Evolutionary conservation across 2,113 vertebrate genomes (phyloP).

Genomic region (Crocuta crocuta): DNA sequence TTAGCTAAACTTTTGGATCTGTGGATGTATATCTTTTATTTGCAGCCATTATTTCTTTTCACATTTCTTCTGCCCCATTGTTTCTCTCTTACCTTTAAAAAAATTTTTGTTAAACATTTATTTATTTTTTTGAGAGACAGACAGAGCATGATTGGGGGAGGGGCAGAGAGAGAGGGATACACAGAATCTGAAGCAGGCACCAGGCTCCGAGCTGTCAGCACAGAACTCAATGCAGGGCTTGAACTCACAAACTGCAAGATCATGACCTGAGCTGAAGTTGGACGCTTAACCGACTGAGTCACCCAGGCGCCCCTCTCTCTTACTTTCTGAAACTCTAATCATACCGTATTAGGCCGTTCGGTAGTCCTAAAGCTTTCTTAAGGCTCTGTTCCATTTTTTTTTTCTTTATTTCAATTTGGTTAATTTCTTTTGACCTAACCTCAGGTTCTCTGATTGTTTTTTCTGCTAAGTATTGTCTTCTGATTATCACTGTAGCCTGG

Average conservation of each 20-base stretch:
- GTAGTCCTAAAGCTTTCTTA: constrained; percentile 30
- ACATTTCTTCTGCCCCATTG: neutral
- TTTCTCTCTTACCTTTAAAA: neutral
- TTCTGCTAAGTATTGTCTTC: constrained; percentile 26
- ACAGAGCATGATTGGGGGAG: too few species aligned
- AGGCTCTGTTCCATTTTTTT: neutral
- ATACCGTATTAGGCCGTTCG: neutral
- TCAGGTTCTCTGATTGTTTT: constrained; percentile 9
- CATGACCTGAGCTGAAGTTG: too few species aligned
- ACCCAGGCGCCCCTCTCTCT: neutral
- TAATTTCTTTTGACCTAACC: constrained; percentile 43
- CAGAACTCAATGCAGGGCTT: too few species aligned
- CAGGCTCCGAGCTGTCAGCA: too few species aligned
- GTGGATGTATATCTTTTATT: neutral
- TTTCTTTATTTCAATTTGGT: neutral
- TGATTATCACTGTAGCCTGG: neutral
- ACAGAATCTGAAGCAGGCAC: too few species aligned
- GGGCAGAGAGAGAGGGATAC: too few species aligned
- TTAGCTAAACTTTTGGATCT: constrained; percentile 25
- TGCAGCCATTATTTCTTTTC: neutral
- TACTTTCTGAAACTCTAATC: neutral
- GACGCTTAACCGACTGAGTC: too few species aligned
- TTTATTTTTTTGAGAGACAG: too few species aligned
- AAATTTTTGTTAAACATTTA: too few species aligned
- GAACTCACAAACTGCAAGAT: too few species aligned